Conservation (phyloP, 2,113 vertebrate genomes). For the Megaleporinus macrocephalus region DNA sequence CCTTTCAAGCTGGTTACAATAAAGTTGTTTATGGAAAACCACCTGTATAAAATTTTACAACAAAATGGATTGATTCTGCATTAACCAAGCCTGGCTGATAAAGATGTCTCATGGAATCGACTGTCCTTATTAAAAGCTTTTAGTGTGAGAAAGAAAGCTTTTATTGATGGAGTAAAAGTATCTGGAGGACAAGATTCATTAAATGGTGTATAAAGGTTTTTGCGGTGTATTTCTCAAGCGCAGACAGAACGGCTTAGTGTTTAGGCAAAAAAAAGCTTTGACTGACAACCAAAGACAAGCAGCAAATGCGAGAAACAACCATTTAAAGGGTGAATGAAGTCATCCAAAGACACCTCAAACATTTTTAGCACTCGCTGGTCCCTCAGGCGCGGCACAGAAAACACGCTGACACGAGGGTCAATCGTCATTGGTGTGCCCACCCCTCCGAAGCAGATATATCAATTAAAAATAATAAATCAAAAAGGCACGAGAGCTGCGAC, state of each 20-base stretch:
- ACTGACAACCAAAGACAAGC: slow-evolving; percentile 64
- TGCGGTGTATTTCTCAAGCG: neutral
- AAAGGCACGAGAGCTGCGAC: slow-evolving; percentile 63
- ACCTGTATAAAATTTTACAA: neutral
- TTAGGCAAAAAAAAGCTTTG: slow-evolving; percentile 38
- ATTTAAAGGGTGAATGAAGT: slow-evolving; percentile 67
- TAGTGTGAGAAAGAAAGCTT: neutral
- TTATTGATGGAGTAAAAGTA: slow-evolving; percentile 21
- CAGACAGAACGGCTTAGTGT: neutral
- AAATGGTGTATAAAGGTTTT: neutral
- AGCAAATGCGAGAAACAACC: slow-evolving; percentile 56
- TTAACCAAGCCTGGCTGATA: neutral
- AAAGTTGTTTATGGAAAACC: neutral
- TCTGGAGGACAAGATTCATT: neutral
- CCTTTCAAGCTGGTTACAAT: slow-evolving; percentile 2
- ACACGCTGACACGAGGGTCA: slow-evolving; percentile 75
- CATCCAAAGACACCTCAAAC: slow-evolving; percentile 60
- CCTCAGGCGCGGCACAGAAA: slow-evolving; percentile 62
- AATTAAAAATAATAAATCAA: slow-evolving; percentile 83
- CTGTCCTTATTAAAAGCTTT: slow-evolving; percentile 17
- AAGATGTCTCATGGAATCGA: slow-evolving; percentile 18
- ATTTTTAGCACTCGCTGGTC: slow-evolving; percentile 31
- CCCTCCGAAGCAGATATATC: slow-evolving; percentile 79
- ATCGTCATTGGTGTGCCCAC: slow-evolving; percentile 74
- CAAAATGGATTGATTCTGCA: neutral